phyloP scores from a whole-genome alignment of 2,797 vertebrate species.

The Chiroxiphia lanceolata region DNA sequence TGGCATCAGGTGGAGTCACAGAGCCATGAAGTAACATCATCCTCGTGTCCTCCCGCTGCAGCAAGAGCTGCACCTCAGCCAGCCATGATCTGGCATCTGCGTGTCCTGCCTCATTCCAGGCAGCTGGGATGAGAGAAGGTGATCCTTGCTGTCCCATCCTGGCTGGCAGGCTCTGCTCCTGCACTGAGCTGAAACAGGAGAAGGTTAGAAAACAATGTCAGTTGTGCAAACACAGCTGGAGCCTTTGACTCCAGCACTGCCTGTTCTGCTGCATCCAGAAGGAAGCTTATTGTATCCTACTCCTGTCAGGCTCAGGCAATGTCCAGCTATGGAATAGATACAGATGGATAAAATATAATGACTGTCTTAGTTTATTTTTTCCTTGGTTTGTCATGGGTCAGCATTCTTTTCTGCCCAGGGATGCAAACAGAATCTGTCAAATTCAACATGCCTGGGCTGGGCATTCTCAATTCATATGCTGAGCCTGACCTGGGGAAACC shows the following conservation, averaged over 20 bases:
- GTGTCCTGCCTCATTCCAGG: background rate
- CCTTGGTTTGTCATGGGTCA: background rate
- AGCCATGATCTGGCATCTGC: constrained; percentile 7
- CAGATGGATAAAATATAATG: background rate
- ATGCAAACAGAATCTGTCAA: background rate
- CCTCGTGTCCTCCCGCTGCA: background rate
- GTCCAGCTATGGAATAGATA: background rate
- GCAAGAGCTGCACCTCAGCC: background rate
- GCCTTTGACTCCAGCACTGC: background rate
- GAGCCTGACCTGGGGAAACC: background rate
- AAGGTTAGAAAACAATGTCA: background rate
- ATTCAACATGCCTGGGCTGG: background rate
- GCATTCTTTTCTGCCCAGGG: background rate
- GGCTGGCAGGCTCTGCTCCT: background rate
- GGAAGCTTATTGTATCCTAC: background rate
- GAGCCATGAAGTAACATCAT: background rate
- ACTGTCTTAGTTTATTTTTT: background rate
- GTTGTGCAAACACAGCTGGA: background rate
- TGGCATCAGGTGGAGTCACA: constrained; percentile 19
- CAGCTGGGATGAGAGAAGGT: background rate
- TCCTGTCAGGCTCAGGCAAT: background rate
- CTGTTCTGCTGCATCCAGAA: background rate
- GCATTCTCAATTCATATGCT: background rate
- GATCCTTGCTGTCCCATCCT: background rate
- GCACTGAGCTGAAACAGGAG: background rate